These are phyloP conservation scores for Prosapia bicincta DNA, from an alignment of 2,888 invertebrate genomes.

Conservation along the genomic window DNA sequence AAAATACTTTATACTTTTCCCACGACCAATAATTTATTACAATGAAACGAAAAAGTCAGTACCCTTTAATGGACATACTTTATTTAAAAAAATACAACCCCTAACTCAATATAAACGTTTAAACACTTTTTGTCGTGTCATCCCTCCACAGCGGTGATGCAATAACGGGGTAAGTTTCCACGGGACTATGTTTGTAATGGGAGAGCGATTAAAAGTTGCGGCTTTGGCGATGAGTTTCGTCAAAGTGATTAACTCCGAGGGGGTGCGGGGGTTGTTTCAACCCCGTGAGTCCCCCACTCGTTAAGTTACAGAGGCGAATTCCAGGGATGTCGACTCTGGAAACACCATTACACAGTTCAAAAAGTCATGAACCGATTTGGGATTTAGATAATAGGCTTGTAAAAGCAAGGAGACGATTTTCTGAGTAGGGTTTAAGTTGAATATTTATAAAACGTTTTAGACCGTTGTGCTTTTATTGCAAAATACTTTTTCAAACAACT, in stretches of 20 bases:
- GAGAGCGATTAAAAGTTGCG: slow-evolving; percentile 26
- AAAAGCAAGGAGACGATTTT: neutral
- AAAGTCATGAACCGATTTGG: neutral
- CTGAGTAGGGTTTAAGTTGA: too few species aligned
- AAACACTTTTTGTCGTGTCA: neutral
- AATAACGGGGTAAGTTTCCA: neutral
- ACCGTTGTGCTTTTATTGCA: too few species aligned
- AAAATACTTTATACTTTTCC: too few species aligned
- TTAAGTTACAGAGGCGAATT: slow-evolving; percentile 6
- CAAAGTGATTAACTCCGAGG: slow-evolving; percentile 23
- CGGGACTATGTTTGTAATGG: slow-evolving; percentile 23
- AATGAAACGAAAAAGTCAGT: too few species aligned
- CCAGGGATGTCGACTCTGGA: neutral
- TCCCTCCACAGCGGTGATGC: neutral
- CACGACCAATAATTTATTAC: too few species aligned
- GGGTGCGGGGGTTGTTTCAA: neutral
- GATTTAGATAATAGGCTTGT: neutral
- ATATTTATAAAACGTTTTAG: too few species aligned
- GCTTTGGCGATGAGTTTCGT: slow-evolving; percentile 18
- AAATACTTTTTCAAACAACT: too few species aligned
- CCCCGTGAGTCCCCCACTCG: slow-evolving; percentile 13
- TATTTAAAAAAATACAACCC: neutral
- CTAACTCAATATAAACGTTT: neutral
- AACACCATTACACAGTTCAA: neutral
- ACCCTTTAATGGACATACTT: neutral